Base-by-base conservation (phyloP, 1,140 invertebrate species). In the Halyomorpha halys region DNA sequence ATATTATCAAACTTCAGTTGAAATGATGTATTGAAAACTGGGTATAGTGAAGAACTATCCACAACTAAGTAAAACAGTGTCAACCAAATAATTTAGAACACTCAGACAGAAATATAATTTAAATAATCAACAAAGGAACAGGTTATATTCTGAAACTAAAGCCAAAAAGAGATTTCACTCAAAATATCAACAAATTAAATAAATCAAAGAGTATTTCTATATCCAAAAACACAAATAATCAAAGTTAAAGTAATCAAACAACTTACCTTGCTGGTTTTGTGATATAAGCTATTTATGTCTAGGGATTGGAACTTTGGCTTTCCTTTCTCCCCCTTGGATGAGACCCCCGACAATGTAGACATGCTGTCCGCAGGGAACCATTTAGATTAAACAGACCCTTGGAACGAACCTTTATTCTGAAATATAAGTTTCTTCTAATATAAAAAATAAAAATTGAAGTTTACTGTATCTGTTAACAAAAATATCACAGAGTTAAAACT, bases 281-380 rank as follows among this genome's bases (percentile, higher is more conserved):
- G 18, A 56, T 56, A 96, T 76, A 96, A 84, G 82, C 82, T 93
- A 87, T 97, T 97, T 83, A 97, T 96, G 83, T 97, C 91, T 80
- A 96, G 84, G 76, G 91, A 87, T 79, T 92, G 89, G 82, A 86
- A 97, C 83, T 93, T 95, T 77, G 85, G 84, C 84, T 94, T 94
- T 82, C 85, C 85, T 87, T 91, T 90, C 87, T 91, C 89, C 86
- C 87, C 89, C 85, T 86, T 86, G 77, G 82, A 81, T 79, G 80
- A 80, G 79, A 83, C 79, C 83, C 84, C 85, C 76, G 85, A 83
- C 83, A 86, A 82, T 84, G 87, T 85, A 85, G 87, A 89, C 87
- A 90, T 90, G 81, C 85, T 90, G 86, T 84, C 83, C 83, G 82
- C 82, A 84, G 82, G 81, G 82, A 84, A 84, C 85, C 86, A 89